These are phyloP conservation scores for Ataeniobius toweri DNA, from an alignment of 2,797 vertebrate species.

Conservation along the genomic window DNA sequence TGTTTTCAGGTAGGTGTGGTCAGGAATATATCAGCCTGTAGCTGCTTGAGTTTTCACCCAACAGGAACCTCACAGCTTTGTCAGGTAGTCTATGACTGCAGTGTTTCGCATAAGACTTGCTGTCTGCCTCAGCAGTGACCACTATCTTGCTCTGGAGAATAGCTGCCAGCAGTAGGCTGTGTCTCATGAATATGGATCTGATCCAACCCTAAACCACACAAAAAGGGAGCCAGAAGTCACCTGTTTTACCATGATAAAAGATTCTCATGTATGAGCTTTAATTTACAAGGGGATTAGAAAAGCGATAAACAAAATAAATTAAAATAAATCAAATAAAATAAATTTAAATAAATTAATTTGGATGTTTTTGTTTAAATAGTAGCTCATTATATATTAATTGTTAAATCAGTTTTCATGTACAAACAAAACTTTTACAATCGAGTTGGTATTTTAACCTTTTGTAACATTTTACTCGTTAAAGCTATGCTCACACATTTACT, in stretches of 20 bases:
- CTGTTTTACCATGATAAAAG: constrained; percentile 19
- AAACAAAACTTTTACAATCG: neutral
- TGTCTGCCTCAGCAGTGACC: constrained; percentile 59
- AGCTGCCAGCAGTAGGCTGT: constrained; percentile 12
- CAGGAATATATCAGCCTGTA: constrained; percentile 29
- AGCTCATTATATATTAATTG: neutral
- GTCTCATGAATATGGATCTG: constrained; percentile 68
- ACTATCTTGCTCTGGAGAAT: constrained; percentile 44
- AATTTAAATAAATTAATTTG: neutral
- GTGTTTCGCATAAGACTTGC: constrained; percentile 47
- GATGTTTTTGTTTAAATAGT: neutral
- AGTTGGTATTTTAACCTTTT: neutral
- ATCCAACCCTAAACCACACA: constrained; percentile 1
- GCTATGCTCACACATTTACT: neutral
- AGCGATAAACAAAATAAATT: neutral
- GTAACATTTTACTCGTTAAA: neutral
- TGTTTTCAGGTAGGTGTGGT: constrained; percentile 27
- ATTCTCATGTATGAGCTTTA: constrained; percentile 31
- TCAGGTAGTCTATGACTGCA: constrained; percentile 55
- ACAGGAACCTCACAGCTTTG: constrained; percentile 47
- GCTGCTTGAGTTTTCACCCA: constrained; percentile 41
- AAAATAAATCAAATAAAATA: neutral
- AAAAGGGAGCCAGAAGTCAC: constrained; percentile 34
- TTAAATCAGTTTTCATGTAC: neutral
- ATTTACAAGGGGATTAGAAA: constrained; percentile 25